phyloP scores from a whole-genome alignment of 2,888 invertebrate species.

The Plebejus argus region DNA sequence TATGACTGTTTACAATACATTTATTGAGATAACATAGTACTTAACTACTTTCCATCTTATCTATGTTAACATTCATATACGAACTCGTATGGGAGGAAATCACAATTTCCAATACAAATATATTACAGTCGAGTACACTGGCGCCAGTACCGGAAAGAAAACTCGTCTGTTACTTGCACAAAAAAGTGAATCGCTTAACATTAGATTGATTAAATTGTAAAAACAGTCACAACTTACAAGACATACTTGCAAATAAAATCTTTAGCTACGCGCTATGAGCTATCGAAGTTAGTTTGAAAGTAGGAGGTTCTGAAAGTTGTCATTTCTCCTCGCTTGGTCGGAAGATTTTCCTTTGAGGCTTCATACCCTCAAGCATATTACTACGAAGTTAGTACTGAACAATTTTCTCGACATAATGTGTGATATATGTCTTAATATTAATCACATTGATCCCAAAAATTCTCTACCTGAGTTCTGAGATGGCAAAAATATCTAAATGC shows the following conservation, averaged over 20 bases:
- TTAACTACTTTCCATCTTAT: background rate
- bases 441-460: background rate
- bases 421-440: background rate
- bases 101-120: conserved; percentile 3
- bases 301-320: too few species aligned
- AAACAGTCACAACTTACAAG: background rate
- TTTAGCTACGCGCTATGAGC: too few species aligned
- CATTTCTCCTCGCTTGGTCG: too few species aligned
- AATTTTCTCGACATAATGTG: too few species aligned
- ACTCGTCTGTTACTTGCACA: conserved; percentile 38
- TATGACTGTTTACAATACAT: too few species aligned
- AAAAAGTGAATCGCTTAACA: conserved; percentile 2
- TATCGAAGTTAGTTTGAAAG: too few species aligned
- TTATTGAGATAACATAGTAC: background rate
- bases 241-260: too few species aligned
- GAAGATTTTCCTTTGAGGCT: too few species aligned
- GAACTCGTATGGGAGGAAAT: background rate
- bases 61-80: background rate
- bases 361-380: too few species aligned
- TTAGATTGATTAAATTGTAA: background rate
- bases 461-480: background rate
- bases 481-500: background rate
- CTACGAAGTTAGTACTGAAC: too few species aligned
- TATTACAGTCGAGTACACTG: background rate
- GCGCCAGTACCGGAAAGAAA: conserved; percentile 41